These are phyloP conservation scores for Thamnophis sirtalis DNA, from an alignment of 2,113 vertebrate species.

Conservation along the genomic window DNA sequence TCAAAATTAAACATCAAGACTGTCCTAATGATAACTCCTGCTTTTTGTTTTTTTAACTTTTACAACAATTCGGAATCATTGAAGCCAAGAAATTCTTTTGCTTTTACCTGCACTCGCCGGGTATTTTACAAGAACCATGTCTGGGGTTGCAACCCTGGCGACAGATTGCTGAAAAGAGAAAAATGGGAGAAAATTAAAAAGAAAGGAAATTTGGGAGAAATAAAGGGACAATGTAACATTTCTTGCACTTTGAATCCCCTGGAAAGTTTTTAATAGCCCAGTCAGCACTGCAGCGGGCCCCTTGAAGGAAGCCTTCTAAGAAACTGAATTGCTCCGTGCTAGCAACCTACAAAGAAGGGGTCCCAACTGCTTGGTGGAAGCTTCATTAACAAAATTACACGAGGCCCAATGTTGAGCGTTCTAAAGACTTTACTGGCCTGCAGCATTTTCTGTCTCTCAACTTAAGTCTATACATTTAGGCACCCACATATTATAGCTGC, in stretches of 20 bases:
- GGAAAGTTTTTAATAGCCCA: constrained; percentile 62
- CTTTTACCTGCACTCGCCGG: constrained; percentile 94
- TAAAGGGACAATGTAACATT: constrained; percentile 36
- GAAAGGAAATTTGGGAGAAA: no score
- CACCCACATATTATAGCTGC: background rate
- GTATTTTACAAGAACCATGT: constrained; percentile 90
- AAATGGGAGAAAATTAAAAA: background rate
- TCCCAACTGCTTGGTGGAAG: rapidly evolving
- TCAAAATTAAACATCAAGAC: constrained; percentile 34
- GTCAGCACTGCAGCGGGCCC: constrained; percentile 49
- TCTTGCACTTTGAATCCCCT: constrained; percentile 22
- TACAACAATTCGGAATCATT: constrained; percentile 27
- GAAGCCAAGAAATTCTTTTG: background rate
- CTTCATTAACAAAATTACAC: background rate
- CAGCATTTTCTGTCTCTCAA: background rate
- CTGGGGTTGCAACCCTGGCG: constrained; percentile 94
- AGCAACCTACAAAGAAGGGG: constrained; percentile 5
- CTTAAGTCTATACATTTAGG: background rate
- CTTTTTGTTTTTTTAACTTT: background rate
- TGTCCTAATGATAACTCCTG: constrained; percentile 22
- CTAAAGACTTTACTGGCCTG: rapidly evolving
- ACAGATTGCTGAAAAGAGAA: constrained; percentile 83
- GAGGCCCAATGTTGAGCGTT: background rate
- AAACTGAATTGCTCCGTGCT: constrained; percentile 28
- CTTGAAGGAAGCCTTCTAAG: constrained; percentile 39